Percentiles rank a stretch among this genome's conserved stretches.
Evolutionary conservation across 2,113 vertebrate species (phyloP).

Genomic region (Marcusenius ussheri): DNA sequence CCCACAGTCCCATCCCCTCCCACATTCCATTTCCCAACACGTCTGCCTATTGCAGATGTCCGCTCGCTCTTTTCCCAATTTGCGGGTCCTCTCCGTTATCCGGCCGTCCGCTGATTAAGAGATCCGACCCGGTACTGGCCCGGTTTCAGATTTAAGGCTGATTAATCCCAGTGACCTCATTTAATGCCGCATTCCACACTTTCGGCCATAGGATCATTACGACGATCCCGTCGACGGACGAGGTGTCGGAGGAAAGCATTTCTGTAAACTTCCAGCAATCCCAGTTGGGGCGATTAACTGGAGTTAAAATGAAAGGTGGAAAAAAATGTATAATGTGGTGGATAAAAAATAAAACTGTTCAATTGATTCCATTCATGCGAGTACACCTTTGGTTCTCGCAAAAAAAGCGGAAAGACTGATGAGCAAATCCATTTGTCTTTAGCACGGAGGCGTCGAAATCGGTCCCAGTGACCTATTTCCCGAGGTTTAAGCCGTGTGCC

Average conservation of each 20-base stretch:
- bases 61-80: background rate
- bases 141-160: background rate
- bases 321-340: background rate
- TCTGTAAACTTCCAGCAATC: constrained; percentile 21
- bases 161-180: background rate
- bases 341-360: constrained; percentile 38
- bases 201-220: background rate
- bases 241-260: background rate
- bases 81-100: background rate
- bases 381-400: constrained; percentile 34
- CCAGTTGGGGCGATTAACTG: constrained; percentile 24
- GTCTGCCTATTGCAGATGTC: background rate
- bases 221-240: background rate
- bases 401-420: constrained; percentile 30
- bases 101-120: background rate
- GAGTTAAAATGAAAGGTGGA: constrained; percentile 1
- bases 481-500: constrained; percentile 32
- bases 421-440: constrained; percentile 56
- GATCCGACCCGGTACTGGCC: background rate
- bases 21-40: background rate
- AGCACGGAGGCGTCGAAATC: constrained; percentile 27
- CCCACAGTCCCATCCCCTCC: background rate
- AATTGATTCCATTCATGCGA: constrained; percentile 58
- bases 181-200: background rate
- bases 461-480: constrained; percentile 59